Evolutionary conservation across 2,888 invertebrate genomes (phyloP).

Genomic region (Callyntrura sp.): DNA sequence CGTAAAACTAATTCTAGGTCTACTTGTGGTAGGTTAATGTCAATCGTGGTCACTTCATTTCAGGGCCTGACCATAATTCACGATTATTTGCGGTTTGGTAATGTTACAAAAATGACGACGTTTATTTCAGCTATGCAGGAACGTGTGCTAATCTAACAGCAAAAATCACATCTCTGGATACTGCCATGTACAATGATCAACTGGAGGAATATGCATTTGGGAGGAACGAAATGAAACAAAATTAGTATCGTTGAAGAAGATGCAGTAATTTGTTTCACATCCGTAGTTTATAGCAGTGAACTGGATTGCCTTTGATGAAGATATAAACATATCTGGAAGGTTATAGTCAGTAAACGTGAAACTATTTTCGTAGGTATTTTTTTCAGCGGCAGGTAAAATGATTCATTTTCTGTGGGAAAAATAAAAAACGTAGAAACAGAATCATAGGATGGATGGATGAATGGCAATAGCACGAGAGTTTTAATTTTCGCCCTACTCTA

Average conservation of each 20-base stretch:
- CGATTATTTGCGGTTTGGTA: not conserved
- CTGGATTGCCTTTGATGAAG: conserved; percentile 59
- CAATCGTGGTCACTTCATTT: conserved; percentile 8
- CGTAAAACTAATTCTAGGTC: not conserved
- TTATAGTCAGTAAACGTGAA: conserved; percentile 6
- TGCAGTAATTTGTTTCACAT: not conserved
- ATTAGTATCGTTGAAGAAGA: not conserved
- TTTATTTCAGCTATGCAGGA: not conserved
- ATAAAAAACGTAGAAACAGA: not conserved
- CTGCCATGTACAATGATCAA: conserved; percentile 44
- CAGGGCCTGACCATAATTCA: conserved; percentile 40
- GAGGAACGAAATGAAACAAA: conserved; percentile 13
- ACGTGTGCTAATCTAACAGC: not conserved
- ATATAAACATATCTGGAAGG: conserved; percentile 63
- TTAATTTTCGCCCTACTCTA: not conserved
- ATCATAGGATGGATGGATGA: not conserved
- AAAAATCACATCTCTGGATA: conserved; percentile 49
- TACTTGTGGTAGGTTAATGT: conserved; percentile 31
- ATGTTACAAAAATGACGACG: not conserved
- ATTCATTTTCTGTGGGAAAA: conserved; percentile 67
- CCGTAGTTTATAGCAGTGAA: conserved; percentile 18
- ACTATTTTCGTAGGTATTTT: not conserved
- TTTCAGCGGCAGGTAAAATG: conserved; percentile 42
- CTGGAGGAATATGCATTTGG: conserved; percentile 31
- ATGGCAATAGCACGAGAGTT: not conserved